phyloP scores from a whole-genome alignment of 2,113 vertebrate species.

The Brienomyrus brachyistius region DNA sequence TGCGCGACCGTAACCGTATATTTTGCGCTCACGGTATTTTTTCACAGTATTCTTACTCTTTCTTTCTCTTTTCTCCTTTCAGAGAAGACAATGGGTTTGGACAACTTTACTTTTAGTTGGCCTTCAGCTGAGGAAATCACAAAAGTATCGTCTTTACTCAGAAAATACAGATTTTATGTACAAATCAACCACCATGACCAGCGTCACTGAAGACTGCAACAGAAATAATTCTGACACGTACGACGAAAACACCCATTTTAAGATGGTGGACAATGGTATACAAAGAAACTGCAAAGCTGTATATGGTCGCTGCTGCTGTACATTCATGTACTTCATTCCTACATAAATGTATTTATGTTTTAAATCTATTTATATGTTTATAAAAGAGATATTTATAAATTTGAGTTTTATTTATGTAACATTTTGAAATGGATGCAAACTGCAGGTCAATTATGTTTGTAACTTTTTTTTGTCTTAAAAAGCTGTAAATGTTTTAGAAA shows the following conservation, averaged over 20 bases:
- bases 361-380: slow-evolving; percentile 76
- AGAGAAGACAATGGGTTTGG: slow-evolving; percentile 47
- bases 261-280: slow-evolving; percentile 53
- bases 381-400: slow-evolving; percentile 79
- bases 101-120: slow-evolving; percentile 46
- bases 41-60: not conserved
- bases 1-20: not conserved
- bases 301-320: slow-evolving; percentile 70
- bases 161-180: slow-evolving; percentile 55
- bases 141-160: slow-evolving; percentile 28
- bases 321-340: slow-evolving; percentile 64
- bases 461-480: slow-evolving; percentile 66
- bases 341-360: slow-evolving; percentile 80
- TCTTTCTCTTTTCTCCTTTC: slow-evolving; percentile 18
- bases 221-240: slow-evolving; percentile 45
- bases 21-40: not conserved
- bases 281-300: slow-evolving; percentile 66
- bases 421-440: slow-evolving; percentile 65
- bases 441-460: slow-evolving; percentile 73
- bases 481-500: slow-evolving; percentile 66
- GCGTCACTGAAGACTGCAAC: slow-evolving; percentile 52
- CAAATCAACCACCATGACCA: slow-evolving; percentile 49
- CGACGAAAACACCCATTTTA: slow-evolving; percentile 38
- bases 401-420: slow-evolving; percentile 76
- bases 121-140: slow-evolving; percentile 47